Evolutionary conservation across 2,113 vertebrate genomes (phyloP).

Genomic region (Takifugu bimaculatus): DNA sequence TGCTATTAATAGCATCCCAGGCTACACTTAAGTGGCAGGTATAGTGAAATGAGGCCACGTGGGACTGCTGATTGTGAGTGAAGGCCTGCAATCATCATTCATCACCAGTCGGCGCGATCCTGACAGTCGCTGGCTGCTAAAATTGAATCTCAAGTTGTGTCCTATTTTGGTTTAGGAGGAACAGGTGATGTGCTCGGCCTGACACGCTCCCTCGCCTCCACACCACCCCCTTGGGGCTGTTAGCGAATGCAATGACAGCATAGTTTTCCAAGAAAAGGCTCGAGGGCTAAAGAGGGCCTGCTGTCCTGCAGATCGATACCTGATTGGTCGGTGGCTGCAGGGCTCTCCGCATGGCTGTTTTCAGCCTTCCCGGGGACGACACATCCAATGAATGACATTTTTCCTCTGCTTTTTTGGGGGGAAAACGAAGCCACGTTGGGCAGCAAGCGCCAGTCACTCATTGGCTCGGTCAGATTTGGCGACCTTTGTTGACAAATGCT

Average conservation of each 20-base stretch:
- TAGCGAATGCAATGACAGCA: constrained; percentile 55
- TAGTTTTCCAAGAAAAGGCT: constrained; percentile 63
- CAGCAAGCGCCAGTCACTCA: constrained; percentile 39
- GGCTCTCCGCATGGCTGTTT: constrained; percentile 15
- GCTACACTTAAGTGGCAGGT: constrained; percentile 56
- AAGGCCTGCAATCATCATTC: constrained; percentile 66
- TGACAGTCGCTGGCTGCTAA: constrained; percentile 59
- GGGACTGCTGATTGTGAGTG: constrained; percentile 51
- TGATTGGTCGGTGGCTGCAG: constrained; percentile 31
- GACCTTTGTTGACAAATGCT: constrained; percentile 70
- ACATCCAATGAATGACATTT: constrained; percentile 55
- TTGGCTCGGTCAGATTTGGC: constrained; percentile 60
- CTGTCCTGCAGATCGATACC: constrained; percentile 31
- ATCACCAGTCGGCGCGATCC: constrained; percentile 44
- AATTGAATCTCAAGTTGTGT: constrained; percentile 74
- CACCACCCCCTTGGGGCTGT: constrained; percentile 57
- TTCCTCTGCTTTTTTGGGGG: constrained; percentile 51
- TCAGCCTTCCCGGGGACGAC: constrained; percentile 35
- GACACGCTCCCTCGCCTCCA: constrained; percentile 45
- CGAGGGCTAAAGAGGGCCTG: constrained; percentile 7
- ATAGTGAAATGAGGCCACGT: constrained; percentile 50
- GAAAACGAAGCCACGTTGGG: constrained; percentile 60
- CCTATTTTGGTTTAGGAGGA: constrained; percentile 69
- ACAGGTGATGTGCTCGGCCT: constrained; percentile 69
- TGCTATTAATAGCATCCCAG: constrained; percentile 56